Conservation (phyloP, 1,140 invertebrate species). For the Sarcophaga peregrina region DNA sequence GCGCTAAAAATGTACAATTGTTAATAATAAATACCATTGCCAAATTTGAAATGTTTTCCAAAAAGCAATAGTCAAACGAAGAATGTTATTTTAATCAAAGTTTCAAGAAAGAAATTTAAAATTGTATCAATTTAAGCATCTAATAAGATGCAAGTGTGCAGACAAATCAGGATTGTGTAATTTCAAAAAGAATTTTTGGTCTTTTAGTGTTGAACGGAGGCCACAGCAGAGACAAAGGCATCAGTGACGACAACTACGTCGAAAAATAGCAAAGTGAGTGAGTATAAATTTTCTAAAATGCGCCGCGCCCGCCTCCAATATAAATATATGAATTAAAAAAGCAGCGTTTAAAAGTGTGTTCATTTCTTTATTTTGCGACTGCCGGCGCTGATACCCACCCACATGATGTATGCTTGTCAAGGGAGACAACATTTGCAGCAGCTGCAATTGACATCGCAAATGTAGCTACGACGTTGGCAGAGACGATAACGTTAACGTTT, state of each 20-base stretch:
- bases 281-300: conserved; percentile 33
- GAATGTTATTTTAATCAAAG: neutral
- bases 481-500: neutral
- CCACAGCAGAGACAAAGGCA: conserved; percentile 37
- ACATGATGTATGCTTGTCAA: conserved; percentile 29
- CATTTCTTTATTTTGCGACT: conserved; percentile 23
- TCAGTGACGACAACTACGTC: conserved; percentile 40
- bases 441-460: neutral
- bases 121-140: neutral
- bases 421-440: conserved; percentile 36
- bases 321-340: conserved; percentile 14
- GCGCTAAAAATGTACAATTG: neutral
- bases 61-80: neutral
- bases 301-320: conserved; percentile 29
- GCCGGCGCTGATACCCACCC: conserved; percentile 38
- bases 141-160: conserved; percentile 33
- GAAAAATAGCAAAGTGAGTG: conserved; percentile 34
- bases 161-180: conserved; percentile 34
- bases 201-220: conserved; percentile 32
- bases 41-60: neutral
- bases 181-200: conserved; percentile 38
- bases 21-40: neutral
- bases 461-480: neutral
- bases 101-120: neutral
- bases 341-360: conserved; percentile 29